Evolutionary conservation across 2,797 vertebrate genomes (phyloP).

Genomic region (Ptychobarbus kaznakovi): DNA sequence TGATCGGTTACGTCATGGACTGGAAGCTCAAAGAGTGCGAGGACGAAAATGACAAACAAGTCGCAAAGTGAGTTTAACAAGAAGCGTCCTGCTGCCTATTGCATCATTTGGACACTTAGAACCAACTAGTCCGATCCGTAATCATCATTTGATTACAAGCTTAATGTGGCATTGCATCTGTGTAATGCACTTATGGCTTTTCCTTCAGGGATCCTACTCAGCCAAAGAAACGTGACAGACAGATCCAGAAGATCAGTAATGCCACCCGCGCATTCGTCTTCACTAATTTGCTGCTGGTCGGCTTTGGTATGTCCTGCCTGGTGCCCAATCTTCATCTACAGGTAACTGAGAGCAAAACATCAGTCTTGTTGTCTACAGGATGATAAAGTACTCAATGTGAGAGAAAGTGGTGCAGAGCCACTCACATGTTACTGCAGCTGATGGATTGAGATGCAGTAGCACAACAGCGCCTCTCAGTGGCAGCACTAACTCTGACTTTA

Average conservation of each 20-base stretch:
- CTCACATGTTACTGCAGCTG: constrained; percentile 50
- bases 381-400: neutral
- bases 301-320: constrained; percentile 91
- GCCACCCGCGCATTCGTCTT: constrained; percentile 93
- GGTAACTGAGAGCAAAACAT: constrained; percentile 85
- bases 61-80: constrained; percentile 76
- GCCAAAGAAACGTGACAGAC: constrained; percentile 84
- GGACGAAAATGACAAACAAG: constrained; percentile 80
- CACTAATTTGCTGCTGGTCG: constrained; percentile 92
- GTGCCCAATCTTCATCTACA: constrained; percentile 88
- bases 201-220: constrained; percentile 82
- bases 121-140: neutral
- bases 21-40: constrained; percentile 95
- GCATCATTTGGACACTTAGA: neutral
- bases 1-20: constrained; percentile 98
- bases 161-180: neutral
- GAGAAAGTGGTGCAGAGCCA: constrained; percentile 62
- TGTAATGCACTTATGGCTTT: neutral
- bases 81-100: neutral
- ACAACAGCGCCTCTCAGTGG: constrained; percentile 67
- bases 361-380: constrained; percentile 60
- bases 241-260: constrained; percentile 93
- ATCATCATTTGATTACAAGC: neutral
- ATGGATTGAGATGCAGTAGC: constrained; percentile 32
- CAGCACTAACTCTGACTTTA: constrained; percentile 41